These are phyloP conservation scores for Myotis findleyi DNA, from an alignment of 2,797 vertebrate genomes.

Conservation along the genomic window DNA sequence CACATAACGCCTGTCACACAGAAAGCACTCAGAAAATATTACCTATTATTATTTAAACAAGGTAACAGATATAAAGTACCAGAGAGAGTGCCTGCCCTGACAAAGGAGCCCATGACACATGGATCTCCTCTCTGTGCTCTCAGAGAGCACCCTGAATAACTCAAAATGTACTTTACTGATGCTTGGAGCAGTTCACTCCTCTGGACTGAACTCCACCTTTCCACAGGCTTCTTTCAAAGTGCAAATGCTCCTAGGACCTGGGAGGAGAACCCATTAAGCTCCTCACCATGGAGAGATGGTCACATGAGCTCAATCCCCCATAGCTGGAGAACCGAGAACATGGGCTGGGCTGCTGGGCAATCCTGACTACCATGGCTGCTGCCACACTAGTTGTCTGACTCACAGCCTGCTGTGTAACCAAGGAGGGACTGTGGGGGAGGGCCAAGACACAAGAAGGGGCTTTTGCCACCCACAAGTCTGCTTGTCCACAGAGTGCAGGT, in stretches of 20 bases:
- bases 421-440: fast-evolving
- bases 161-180: not conserved
- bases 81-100: not conserved
- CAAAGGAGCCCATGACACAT: not conserved
- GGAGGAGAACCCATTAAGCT: not conserved
- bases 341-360: too few species aligned
- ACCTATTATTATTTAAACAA: not conserved
- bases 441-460: not conserved
- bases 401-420: not conserved
- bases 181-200: not conserved
- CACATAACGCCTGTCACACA: not conserved
- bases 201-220: not conserved
- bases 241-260: not conserved
- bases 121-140: not conserved
- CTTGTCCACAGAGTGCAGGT: not conserved
- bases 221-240: not conserved
- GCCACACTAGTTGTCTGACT: not conserved
- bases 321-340: not conserved
- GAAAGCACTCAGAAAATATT: not conserved
- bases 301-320: too few species aligned
- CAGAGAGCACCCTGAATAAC: not conserved
- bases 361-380: not conserved
- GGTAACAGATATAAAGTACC: not conserved
- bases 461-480: not conserved
- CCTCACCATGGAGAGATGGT: not conserved